Evolutionary conservation across 1,140 invertebrate genomes (phyloP), one percentile per base, ranked within the genome.

Genomic region (Phortica variegata): DNA sequence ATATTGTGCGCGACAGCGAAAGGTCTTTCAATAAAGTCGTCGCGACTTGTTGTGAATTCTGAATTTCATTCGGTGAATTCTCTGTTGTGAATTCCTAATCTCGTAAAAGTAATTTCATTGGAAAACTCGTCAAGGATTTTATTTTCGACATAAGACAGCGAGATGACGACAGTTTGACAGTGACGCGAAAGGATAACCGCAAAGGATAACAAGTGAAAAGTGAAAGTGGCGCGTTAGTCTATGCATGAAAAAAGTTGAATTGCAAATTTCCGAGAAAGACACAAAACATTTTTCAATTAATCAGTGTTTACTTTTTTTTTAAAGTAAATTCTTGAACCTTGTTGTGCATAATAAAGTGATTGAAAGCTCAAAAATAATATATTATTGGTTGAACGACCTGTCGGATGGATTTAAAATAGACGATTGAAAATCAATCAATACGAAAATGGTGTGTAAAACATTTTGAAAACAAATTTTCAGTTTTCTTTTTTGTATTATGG

Each of bases 131-230:
- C 21, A 17, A 7, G 34, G 18, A 18, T 48, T 47, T 26, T 19
- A 33, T 23, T 32, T 49, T 33, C 10, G 33, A 48, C 42, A 17
- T 39, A 39, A 17, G 12, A 44, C 47, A 47, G 37, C 37, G 32
- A 45, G 39, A 26, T 4, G 26, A 42, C 34, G 48, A 60, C 42
- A 52, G 36, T 47, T 45, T 43, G 47, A 57, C 47, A 60, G 54
- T 60, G 55, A 54, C 45, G 42, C 46, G 42, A 54, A 39, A 20
- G 42, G 46, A 45, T 52, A 40, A 41, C 33, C 42, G 21, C n/a
- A 26, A 37, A 44, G 42, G 45, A 48, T 39, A 50, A 45, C 47
- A 43, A 38, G 45, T 20, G 34, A 32, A 54, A 33, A 12, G 6
- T 29, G 26, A 6, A n/a, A n/a, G n/a, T n/a, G n/a, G n/a, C n/a